Percentiles rank a stretch among this genome's conserved stretches.
phyloP scores from a whole-genome alignment of 2,113 vertebrate genomes.

The Casuarius casuarius region DNA sequence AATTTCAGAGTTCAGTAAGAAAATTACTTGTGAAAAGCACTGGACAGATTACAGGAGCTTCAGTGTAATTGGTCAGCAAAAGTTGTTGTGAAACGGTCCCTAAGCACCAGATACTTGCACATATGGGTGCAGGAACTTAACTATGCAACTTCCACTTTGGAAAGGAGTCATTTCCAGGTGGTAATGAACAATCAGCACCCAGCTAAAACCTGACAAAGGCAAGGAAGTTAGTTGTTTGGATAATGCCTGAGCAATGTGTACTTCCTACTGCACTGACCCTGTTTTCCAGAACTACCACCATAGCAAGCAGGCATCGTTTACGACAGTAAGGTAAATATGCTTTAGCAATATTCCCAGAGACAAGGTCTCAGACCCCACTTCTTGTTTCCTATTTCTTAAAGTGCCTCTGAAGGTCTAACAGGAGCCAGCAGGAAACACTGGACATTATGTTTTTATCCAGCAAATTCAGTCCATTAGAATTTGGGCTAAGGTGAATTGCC shows the following conservation, averaged over 20 bases:
- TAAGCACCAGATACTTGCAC: fast-evolving
- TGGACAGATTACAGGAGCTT: neutral
- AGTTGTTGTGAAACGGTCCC: neutral
- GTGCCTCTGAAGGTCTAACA: neutral
- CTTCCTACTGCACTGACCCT: fast-evolving
- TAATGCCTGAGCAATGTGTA: neutral
- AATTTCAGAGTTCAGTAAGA: neutral
- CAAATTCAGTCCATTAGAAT: neutral
- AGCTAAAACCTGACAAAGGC: too few species aligned
- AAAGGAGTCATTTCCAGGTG: neutral
- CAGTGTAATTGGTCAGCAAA: neutral
- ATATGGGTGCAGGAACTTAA: fast-evolving
- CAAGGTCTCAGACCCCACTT: neutral
- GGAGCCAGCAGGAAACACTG: fast-evolving
- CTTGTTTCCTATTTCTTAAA: neutral
- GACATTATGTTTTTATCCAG: too few species aligned
- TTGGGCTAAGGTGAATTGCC: too few species aligned
- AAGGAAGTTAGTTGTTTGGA: neutral
- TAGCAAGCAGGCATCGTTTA: too few species aligned
- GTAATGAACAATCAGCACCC: neutral
- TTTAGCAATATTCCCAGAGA: neutral
- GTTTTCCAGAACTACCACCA: neutral
- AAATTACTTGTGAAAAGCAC: neutral
- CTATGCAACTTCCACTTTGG: neutral
- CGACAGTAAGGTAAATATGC: neutral